Percentiles rank a stretch among this genome's conserved stretches.
Conservation (phyloP, 2,888 invertebrate species). For the Drosophila algonquin region DNA sequence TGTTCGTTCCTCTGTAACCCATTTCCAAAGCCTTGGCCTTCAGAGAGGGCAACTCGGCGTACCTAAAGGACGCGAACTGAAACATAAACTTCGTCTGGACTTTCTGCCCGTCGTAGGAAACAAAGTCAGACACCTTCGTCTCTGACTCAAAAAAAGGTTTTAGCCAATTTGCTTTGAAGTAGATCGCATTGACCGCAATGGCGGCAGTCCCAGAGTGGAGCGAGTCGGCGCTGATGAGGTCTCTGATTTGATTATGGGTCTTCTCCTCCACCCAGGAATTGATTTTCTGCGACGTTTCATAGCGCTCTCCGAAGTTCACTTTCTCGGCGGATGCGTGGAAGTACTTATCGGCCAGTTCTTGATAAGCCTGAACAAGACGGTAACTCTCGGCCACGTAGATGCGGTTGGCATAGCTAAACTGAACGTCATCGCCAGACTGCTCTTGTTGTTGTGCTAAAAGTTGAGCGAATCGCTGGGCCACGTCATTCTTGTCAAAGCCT, state of each 20-base stretch:
- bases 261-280: slow-evolving; percentile 43
- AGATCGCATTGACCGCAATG: slow-evolving; percentile 39
- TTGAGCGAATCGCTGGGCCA: slow-evolving; percentile 31
- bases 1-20: slow-evolving; percentile 87
- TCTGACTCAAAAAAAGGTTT: slow-evolving; percentile 86
- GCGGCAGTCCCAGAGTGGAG: slow-evolving; percentile 27
- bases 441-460: slow-evolving; percentile 9
- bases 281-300: slow-evolving; percentile 24
- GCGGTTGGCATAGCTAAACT: slow-evolving; percentile 49
- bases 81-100: slow-evolving; percentile 88
- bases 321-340: slow-evolving; percentile 37
- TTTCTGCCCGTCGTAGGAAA: slow-evolving; percentile 85
- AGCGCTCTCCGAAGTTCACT: slow-evolving; percentile 29
- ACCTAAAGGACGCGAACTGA: slow-evolving; percentile 84
- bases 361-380: slow-evolving; percentile 22
- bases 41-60: slow-evolving; percentile 84
- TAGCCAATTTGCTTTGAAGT: slow-evolving; percentile 87
- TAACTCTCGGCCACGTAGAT: slow-evolving; percentile 42
- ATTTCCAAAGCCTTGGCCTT: slow-evolving; percentile 85
- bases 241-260: slow-evolving; percentile 38
- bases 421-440: not conserved
- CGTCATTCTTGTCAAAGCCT: slow-evolving; percentile 27
- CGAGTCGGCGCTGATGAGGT: slow-evolving; percentile 24
- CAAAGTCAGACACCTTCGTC: slow-evolving; percentile 88
- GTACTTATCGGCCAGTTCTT: slow-evolving; percentile 34